A percentile compares a stretch with the other conserved stretches of the same genome.
phyloP scores from a whole-genome alignment of 2,888 invertebrate species.

The Leptopilina myrica region DNA sequence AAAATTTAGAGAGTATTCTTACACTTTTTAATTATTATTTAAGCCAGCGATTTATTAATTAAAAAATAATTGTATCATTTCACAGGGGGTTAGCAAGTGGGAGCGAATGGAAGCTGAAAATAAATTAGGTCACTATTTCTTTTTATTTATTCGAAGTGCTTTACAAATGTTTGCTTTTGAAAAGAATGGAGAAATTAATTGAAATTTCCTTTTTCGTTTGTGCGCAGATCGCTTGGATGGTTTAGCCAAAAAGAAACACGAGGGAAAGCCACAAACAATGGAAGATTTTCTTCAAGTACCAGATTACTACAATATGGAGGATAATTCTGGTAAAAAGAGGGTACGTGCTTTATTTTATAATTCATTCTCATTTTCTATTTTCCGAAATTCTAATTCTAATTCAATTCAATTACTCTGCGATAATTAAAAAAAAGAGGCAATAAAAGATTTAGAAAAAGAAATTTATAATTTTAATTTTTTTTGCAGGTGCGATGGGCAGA shows the following conservation, averaged over 20 bases:
- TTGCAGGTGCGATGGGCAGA: constrained; percentile 97
- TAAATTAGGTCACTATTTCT: constrained; percentile 69
- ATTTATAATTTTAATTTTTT: neutral
- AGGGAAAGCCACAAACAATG: constrained; percentile 83
- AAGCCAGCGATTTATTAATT: no score
- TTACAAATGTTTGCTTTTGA: neutral
- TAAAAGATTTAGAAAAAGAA: neutral
- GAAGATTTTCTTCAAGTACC: constrained; percentile 93
- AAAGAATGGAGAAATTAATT: neutral
- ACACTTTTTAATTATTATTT: no score
- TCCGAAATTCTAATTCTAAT: no score
- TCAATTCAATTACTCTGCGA: no score
- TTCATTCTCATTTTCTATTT: no score
- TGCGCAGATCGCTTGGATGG: constrained; percentile 95
- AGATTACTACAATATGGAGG: constrained; percentile 82
- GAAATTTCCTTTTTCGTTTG: neutral
- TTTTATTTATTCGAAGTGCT: no score
- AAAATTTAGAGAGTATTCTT: no score
- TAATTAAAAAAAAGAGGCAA: no score
- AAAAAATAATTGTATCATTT: constrained; percentile 42
- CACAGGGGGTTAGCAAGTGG: constrained; percentile 74
- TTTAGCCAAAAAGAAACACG: constrained; percentile 84
- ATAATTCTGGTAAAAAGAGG: constrained; percentile 90
- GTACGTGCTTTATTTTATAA: constrained; percentile 79
- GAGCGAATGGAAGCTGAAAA: constrained; percentile 74